Conservation (phyloP, 2,113 vertebrate genomes). For the Alexandromys fortis region DNA sequence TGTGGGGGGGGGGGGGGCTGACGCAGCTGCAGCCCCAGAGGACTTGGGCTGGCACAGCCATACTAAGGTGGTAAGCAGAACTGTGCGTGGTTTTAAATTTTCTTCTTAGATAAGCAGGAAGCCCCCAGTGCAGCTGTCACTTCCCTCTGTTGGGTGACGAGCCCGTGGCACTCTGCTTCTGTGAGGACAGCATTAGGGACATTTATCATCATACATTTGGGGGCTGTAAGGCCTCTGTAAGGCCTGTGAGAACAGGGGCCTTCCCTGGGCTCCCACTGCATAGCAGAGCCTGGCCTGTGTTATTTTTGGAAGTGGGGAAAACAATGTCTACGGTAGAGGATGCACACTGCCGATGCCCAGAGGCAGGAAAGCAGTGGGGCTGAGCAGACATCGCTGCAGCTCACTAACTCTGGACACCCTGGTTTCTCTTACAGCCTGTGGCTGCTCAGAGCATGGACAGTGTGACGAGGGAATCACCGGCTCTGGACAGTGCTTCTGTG, state of each 20-base stretch:
- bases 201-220: background rate
- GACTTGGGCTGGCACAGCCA: rapidly evolving
- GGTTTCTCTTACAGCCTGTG: constrained; percentile 87
- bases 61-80: background rate
- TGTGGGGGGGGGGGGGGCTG: background rate
- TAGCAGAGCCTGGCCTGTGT: too few species aligned
- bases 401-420: background rate
- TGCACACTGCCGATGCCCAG: rapidly evolving
- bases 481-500: constrained; percentile 92
- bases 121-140: background rate
- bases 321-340: background rate
- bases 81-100: rapidly evolving
- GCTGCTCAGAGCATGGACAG: constrained; percentile 90
- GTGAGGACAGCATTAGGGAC: too few species aligned
- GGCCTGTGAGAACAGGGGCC: background rate
- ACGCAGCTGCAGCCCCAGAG: rapidly evolving
- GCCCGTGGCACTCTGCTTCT: background rate
- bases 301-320: background rate
- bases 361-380: background rate
- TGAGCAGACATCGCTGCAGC: background rate
- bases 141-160: background rate
- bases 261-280: background rate
- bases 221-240: background rate
- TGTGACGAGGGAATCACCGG: constrained; percentile 90
- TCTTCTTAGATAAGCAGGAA: background rate